A percentile compares a stretch with the other conserved stretches of the same genome.
These are phyloP conservation scores for Brotula barbata DNA, from an alignment of 2,797 vertebrate species.

Conservation along the genomic window DNA sequence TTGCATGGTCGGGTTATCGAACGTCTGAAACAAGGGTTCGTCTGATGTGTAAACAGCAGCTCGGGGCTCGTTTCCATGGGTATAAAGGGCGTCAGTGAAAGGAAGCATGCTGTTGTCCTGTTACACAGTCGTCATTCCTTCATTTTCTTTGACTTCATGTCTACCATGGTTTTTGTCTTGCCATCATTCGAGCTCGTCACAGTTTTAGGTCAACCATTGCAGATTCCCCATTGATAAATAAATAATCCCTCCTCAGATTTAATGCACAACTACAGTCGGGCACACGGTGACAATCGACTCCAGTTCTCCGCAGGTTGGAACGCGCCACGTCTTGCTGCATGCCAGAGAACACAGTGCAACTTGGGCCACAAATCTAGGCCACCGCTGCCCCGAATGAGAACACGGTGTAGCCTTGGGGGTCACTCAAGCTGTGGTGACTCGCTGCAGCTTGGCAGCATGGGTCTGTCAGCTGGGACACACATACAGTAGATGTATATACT, in stretches of 20 bases:
- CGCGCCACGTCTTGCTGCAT: slow-evolving; percentile 29
- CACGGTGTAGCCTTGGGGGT: slow-evolving; percentile 61
- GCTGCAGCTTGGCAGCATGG: slow-evolving; percentile 1
- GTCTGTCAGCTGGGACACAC: slow-evolving; percentile 27
- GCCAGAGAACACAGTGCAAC: slow-evolving; percentile 41
- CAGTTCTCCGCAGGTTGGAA: slow-evolving; percentile 48
- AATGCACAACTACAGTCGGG: slow-evolving; percentile 36
- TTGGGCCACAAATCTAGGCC: slow-evolving; percentile 72
- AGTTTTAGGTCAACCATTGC: slow-evolving; percentile 39
- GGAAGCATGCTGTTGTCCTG: too few relatives aligned
- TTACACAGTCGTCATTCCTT: too few relatives aligned
- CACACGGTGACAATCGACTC: slow-evolving; percentile 42
- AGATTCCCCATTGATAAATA: slow-evolving; percentile 50
- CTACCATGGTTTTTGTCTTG: too few relatives aligned
- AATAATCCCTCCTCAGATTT: slow-evolving; percentile 43
- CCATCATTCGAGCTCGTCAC: too few relatives aligned
- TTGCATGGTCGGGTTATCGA: neutral
- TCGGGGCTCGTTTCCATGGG: too few relatives aligned
- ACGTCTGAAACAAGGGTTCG: neutral
- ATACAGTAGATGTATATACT: neutral
- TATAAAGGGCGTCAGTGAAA: too few relatives aligned
- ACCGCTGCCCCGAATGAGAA: slow-evolving; percentile 58
- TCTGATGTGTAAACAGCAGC: too few relatives aligned
- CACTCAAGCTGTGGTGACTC: slow-evolving; percentile 45
- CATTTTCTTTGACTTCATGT: too few relatives aligned